Evolutionary conservation across 1,140 invertebrate species (phyloP).

Genomic region (Lepidostoma basale): DNA sequence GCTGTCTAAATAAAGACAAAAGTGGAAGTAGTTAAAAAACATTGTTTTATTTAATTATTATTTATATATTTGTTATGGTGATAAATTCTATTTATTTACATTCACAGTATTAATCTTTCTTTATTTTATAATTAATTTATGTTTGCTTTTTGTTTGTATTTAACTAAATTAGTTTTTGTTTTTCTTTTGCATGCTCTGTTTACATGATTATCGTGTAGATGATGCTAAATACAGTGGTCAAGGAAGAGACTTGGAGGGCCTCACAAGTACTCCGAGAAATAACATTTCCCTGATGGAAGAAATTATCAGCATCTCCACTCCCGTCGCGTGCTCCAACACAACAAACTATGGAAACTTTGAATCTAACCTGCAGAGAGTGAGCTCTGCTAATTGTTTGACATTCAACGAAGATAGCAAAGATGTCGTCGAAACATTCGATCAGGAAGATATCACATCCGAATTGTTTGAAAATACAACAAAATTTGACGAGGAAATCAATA

Average conservation of each 20-base stretch:
- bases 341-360: constrained; percentile 14
- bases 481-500: not conserved
- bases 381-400: not conserved
- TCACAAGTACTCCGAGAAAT: constrained; percentile 30
- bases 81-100: no score
- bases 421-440: not conserved
- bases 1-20: no score
- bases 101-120: no score
- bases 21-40: no score
- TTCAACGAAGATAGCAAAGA: not conserved
- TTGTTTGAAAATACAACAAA: not conserved
- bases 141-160: no score
- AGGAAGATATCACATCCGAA: not conserved
- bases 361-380: not conserved
- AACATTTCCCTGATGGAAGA: constrained; percentile 27
- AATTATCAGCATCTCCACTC: not conserved
- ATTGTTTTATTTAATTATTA: no score
- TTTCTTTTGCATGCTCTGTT: constrained; percentile 3
- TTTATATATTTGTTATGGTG: no score
- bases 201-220: constrained; percentile 1
- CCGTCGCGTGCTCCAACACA: not conserved
- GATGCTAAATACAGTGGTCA: not conserved
- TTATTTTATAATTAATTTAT: not conserved
- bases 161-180: constrained; percentile 6
- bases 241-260: not conserved